Evolutionary conservation across 2,888 invertebrate genomes (phyloP).

Genomic region (Morpho helenor): DNA sequence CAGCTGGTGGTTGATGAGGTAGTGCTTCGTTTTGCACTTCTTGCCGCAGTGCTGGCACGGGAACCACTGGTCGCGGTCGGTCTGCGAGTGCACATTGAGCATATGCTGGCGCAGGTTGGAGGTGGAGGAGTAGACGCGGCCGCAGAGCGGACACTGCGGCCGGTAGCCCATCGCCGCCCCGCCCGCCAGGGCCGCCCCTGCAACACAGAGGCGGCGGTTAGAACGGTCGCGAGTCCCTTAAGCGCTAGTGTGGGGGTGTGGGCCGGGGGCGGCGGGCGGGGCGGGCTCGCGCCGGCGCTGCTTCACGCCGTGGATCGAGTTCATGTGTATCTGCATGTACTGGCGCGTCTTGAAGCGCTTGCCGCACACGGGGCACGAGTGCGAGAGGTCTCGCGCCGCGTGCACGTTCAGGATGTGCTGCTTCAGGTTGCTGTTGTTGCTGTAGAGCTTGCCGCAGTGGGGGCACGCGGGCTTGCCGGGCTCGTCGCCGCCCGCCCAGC

Average conservation of each 20-base stretch:
- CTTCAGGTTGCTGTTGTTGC: constrained; percentile 84
- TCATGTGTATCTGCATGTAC: constrained; percentile 84
- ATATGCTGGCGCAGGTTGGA: constrained; percentile 88
- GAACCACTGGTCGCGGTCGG: constrained; percentile 85
- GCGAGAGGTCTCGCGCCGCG: constrained; percentile 79
- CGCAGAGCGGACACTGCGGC: constrained; percentile 85
- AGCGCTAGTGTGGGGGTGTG: constrained; percentile 66
- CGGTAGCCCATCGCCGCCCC: constrained; percentile 76
- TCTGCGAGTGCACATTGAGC: constrained; percentile 86
- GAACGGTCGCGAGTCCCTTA: constrained; percentile 48
- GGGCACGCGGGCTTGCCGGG: constrained; percentile 81
- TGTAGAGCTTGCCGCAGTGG: constrained; percentile 83
- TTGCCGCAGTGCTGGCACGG: constrained; percentile 86
- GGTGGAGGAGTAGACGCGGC: constrained; percentile 84
- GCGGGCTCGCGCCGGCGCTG: constrained; percentile 75
- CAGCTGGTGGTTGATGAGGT: constrained; percentile 87
- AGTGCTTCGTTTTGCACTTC: constrained; percentile 87
- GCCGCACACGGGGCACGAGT: constrained; percentile 81
- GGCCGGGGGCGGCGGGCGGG: constrained; percentile 46
- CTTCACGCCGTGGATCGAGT: constrained; percentile 83
- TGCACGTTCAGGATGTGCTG: constrained; percentile 85
- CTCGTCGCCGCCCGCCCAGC: constrained; percentile 54
- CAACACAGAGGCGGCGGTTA: constrained; percentile 83
- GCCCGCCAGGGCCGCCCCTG: constrained; percentile 82
- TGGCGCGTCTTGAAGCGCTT: constrained; percentile 85